Conservation (phyloP, 30 jellyfish, hydroid and myxozoan genomes). For the Aurelia sp. region DNA sequence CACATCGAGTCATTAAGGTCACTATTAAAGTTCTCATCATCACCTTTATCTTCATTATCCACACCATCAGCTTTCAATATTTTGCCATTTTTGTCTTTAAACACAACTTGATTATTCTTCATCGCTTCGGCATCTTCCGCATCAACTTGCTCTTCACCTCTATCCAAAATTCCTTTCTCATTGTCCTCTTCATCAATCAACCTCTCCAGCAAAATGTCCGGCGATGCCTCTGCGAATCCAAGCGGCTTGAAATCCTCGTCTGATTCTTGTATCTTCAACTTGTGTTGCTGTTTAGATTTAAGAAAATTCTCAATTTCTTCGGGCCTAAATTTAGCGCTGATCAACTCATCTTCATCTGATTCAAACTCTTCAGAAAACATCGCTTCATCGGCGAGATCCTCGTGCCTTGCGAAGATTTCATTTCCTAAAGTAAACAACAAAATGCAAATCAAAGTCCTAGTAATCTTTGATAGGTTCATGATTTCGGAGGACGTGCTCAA, state of each 20-base stretch:
- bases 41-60: neutral
- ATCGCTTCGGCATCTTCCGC: neutral
- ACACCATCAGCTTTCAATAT: no score
- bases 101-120: conserved; percentile 2
- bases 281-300: neutral
- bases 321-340: conserved; percentile 48
- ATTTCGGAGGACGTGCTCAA: no score
- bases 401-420: neutral
- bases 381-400: neutral
- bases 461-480: no score
- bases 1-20: conserved; percentile 1
- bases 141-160: no score
- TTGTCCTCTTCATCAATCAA: conserved; percentile 60
- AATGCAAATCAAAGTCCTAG: no score
- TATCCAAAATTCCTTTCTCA: neutral
- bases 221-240: conserved; percentile 52
- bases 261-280: neutral
- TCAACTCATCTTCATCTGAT: conserved; percentile 20
- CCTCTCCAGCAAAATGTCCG: conserved; percentile 62
- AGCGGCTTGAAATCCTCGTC: conserved; percentile 5
- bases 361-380: neutral
- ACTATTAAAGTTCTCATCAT: neutral
- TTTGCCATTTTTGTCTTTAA: neutral
- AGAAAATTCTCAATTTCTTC: conserved; percentile 4
- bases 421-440: neutral